Base-by-base conservation (phyloP, 1,140 invertebrate species). In the Trigoniulus corallinus region DNA sequence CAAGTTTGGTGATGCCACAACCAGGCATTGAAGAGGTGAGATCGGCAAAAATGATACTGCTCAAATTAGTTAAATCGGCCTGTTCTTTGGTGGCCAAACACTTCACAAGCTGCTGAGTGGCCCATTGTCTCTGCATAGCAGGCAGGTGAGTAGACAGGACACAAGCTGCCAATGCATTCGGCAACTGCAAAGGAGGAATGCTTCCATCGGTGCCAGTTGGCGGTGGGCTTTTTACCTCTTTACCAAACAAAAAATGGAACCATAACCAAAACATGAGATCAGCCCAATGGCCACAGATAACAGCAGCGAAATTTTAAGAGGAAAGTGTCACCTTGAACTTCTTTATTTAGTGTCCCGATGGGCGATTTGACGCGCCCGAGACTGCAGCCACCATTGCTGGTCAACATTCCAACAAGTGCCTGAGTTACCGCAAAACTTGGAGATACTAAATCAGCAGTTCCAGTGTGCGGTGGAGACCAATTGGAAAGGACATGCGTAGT, bases 151-250 rank as follows among this genome's bases (percentile, higher is more conserved):
- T 66, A 3, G 76, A 77, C 23, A 79, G 60, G n/a, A 77, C 65
- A 62, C 74, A 78, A 2, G 75, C 74, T 29, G 76, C 68, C 12
- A 80, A 61, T n/a, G 77, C 74, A 63, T 80, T 75, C n/a, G 75
- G 68, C 12, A 80, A 61, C 48, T 73, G 68, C 24, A 77, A 59
- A 3, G 72, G 68, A 47, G 62, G 63, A 15, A 64, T 56, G 48
- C 46, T 53, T 27, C 58, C 62, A 18, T 50, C 47, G 51, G 62
- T 61, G n/a, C 52, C 22, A 20, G 55, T 52, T 43, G 47, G 58
- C 15, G 34, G 37, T 54, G 24, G 56, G 53, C 53, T 56, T 58
- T 39, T 58, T 53, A 20, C 57, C 48, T 44, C 53, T 54, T 42
- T 7, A 29, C 26, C 2, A 27, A 45, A 55, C 43, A 43, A 52